A percentile compares a stretch with the other conserved stretches of the same genome.
Evolutionary conservation across 2,797 vertebrate genomes (phyloP).

Genomic region (Aplochiton taeniatus): DNA sequence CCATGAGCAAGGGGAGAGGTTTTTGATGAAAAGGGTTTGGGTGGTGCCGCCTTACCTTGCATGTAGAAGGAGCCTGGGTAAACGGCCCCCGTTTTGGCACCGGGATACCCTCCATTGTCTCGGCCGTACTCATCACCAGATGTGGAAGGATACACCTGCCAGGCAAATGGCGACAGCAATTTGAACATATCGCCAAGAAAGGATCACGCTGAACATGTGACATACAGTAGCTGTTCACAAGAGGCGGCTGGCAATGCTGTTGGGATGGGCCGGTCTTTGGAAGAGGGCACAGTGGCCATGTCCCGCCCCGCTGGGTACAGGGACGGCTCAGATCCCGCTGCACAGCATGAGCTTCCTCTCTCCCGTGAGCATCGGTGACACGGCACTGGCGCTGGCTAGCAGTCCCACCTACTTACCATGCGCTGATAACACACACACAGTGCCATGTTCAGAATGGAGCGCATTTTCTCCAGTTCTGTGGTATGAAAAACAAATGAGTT

Average conservation of each 20-base stretch:
- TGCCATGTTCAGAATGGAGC: conserved; percentile 29
- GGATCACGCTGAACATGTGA: background rate
- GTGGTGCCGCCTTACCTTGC: conserved; percentile 78
- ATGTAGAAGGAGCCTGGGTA: conserved; percentile 94
- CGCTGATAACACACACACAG: conserved; percentile 33
- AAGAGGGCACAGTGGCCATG: conserved; percentile 67
- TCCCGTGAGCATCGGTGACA: conserved; percentile 76
- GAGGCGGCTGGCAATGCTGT: background rate
- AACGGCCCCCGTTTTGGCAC: conserved; percentile 85
- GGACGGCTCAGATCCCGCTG: conserved; percentile 72
- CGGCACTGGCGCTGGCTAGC: conserved; percentile 53
- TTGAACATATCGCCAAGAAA: background rate
- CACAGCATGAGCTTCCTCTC: conserved; percentile 80
- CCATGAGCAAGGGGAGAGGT: no score
- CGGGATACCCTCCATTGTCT: conserved; percentile 84
- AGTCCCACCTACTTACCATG: conserved; percentile 63
- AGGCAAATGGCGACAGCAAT: conserved; percentile 23
- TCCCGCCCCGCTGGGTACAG: conserved; percentile 75
- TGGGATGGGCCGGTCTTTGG: conserved; percentile 38
- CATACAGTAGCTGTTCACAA: background rate
- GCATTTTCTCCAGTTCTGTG: no score
- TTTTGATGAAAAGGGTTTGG: no score
- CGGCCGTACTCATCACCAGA: conserved; percentile 93
- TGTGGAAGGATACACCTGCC: conserved; percentile 92
- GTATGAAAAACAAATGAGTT: conserved; percentile 18